Evolutionary conservation across 2,888 invertebrate genomes (phyloP), one percentile per base, ranked within the genome.

Genomic region (Dryobotodes eremita): DNA sequence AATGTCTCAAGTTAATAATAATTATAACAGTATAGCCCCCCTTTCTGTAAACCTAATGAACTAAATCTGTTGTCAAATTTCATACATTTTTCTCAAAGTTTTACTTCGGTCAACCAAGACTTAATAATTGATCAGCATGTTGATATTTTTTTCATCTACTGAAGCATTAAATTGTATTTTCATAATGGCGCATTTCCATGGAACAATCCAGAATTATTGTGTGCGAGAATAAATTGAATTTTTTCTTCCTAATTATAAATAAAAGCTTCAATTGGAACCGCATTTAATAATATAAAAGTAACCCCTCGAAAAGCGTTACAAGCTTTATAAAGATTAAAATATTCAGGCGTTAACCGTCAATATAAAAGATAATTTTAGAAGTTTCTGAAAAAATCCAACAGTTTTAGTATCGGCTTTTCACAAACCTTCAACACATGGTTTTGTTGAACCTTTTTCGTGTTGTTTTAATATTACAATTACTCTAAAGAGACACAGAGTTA

Each of bases 241-340:
- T 46, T 2, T 4, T 31, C 11, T 65, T 53, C 8, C 1, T 26
- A 42, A 48, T 61, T 36, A 66, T 66, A 50, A 66, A 48, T 42
- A 61, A 2, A 48, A 11, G 23, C 42, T 64, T 26, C 15, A 55
- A 23, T 46, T 53, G 4, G 46, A 65, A 59, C 4, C 13, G 0
- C 11, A 1, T 42, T 55, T 31, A n/a, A 23, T 64, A 31, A 68
- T 71, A 61, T 42, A 15, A 64, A 68, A 62, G 23, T 48, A 46
- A 57, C 36, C 36, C 17, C 70, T 31, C 17, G 23, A n/a, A 55
- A 70, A 23, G 7, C 20, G 26, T 55, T 68, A 82, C 31, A 46
- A 48, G 80, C 31, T 15, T 75, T 48, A 42, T 57, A 71, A 48
- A 31, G 0, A 70, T 82, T 50, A 36, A 62, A 80, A 59, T 65